Evolutionary conservation across 2,113 vertebrate species (phyloP).

Genomic region (Eidolon helvum): DNA sequence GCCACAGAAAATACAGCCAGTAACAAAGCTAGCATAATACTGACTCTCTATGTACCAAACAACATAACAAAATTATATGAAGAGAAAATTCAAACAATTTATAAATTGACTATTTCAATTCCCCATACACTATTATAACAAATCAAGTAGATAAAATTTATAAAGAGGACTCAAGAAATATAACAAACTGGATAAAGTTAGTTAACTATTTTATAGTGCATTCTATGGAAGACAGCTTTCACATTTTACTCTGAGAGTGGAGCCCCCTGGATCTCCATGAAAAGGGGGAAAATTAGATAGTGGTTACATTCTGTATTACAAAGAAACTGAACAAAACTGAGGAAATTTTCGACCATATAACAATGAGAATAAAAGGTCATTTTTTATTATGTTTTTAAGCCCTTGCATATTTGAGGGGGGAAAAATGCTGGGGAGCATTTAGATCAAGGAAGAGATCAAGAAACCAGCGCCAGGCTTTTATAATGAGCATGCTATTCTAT

Average conservation of each 20-base stretch:
- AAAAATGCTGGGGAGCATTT: background rate
- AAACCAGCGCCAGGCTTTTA: background rate
- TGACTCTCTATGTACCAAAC: background rate
- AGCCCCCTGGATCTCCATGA: background rate
- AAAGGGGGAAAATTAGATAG: background rate
- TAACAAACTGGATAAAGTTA: background rate
- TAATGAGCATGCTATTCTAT: background rate
- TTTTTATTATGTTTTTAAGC: background rate
- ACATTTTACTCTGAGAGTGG: background rate
- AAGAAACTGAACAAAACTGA: background rate
- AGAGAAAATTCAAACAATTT: background rate
- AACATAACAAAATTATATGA: background rate
- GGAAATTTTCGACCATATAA: background rate
- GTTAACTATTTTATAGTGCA: background rate
- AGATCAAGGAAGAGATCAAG: background rate
- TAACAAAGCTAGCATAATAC: background rate
- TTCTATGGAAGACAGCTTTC: background rate
- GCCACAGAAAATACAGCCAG: background rate
- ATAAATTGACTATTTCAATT: background rate
- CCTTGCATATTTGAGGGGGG: background rate
- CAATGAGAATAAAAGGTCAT: background rate
- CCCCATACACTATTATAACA: background rate
- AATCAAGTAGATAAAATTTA: background rate
- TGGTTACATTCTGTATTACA: background rate
- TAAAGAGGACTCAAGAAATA: background rate